Conservation (phyloP, 2,888 invertebrate genomes). For the Macaria liturata region DNA sequence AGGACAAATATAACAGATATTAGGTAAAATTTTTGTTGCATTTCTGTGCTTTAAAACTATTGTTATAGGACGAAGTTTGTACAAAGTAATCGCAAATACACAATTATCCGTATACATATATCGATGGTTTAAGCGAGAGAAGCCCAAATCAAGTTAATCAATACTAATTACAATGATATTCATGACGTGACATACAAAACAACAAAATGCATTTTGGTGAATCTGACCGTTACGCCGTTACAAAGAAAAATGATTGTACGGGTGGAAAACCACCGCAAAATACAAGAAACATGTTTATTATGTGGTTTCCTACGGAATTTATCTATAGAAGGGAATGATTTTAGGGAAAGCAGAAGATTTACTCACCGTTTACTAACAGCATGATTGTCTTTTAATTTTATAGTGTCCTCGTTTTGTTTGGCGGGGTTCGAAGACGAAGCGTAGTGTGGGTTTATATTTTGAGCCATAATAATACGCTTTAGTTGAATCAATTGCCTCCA, state of each 20-base stretch:
- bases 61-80: not conserved
- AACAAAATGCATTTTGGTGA: conserved; percentile 20
- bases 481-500: conserved; percentile 54
- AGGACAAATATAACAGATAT: conserved; percentile 38
- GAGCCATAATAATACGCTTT: conserved; percentile 86
- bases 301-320: too few relatives aligned
- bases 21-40: not conserved
- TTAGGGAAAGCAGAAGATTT: conserved; percentile 26
- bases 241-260: conserved; percentile 3
- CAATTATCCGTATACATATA: too few relatives aligned
- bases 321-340: not conserved
- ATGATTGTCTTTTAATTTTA: conserved; percentile 91
- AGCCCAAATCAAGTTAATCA: conserved; percentile 8
- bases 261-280: not conserved
- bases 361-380: conserved; percentile 95
- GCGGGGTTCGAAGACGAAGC: conserved; percentile 87
- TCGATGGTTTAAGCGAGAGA: too few relatives aligned
- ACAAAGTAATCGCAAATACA: too few relatives aligned
- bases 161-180: conserved; percentile 21
- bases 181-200: conserved; percentile 27
- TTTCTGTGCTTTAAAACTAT: not conserved
- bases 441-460: conserved; percentile 93
- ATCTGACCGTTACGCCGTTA: conserved; percentile 15
- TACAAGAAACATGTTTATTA: not conserved
- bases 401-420: conserved; percentile 92